Evolutionary conservation across 1,140 invertebrate genomes (phyloP), one percentile per base, ranked within the genome.

Genomic region (Sinella curviseta): DNA sequence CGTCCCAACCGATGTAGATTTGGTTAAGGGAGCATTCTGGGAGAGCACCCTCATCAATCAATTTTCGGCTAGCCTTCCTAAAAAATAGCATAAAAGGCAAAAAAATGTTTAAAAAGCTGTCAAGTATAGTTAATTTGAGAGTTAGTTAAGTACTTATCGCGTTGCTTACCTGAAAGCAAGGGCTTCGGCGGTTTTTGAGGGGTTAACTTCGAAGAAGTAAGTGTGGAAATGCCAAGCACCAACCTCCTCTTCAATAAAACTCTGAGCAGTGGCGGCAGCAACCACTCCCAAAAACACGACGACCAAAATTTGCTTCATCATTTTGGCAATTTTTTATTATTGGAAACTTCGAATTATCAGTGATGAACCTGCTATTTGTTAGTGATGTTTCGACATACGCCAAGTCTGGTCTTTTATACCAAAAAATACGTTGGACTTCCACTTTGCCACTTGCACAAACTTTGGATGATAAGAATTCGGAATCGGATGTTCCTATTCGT

Each of bases 1-100:
- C 74, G 28, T 75, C 34, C 74, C 74, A 81, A n/a, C 80, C 80
- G 33, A 81, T 54, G 39, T 8, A 34, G 54, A 81, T 79, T 76
- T 81, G 74, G 31, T 79, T 79, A 1, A 81, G n/a, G 74, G 80
- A 81, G 35, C 80, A 81, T 65, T 74, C 60, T 2, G 74, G 17
- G 12, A 81, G 67, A 26, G 28, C 20, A 39, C 80, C 80, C 14
- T 74, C 60, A 34, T 81, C 76, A 65, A 81, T 81, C 28, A 77
- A 16, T 57, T 73, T 65, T 31, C 80, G 54, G 14, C 4, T 4
- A 34, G 20, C 57, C 54, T 74, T 16, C 74, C 48, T 73, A 73
- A 78, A 33, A 74, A 78, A 78, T 30, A 30, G 8, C 24, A 12
- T 26, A 4, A 33, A 33, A 74, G 28, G n/a, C n/a, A 14, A 30